Evolutionary conservation across 2,797 vertebrate species (phyloP), one percentile per base, ranked within the genome.

Genomic region (Malurus leucopterus): DNA sequence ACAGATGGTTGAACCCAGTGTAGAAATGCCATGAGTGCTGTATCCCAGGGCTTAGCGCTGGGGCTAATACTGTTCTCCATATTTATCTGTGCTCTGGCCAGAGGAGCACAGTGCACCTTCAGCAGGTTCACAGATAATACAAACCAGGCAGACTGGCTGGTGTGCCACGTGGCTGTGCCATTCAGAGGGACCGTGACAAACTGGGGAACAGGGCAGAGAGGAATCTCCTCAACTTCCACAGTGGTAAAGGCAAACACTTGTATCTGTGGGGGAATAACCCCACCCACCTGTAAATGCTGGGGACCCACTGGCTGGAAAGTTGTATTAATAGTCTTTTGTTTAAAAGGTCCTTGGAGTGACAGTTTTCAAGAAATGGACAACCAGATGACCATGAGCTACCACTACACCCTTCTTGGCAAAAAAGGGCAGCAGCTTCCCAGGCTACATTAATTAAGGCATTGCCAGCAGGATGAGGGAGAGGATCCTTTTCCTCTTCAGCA

Each of bases 101-200:
- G 22, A 63, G 50, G 38, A 62, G 17, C 50, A 26, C 50, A 10
- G 29, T 14, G 44, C 38, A 32, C 50, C 38, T 51, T 53, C 77
- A 78, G 40, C 55, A 64, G 36, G 30, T 54, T 75, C 55, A 40
- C 32, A 32, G 50, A 9, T 1, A 11, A 13, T 6, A 50, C 36
- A 73, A 84, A 59, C 34, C 3, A 8, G 23, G 29, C 4, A 6
- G 40, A 55, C 32, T 70, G 34, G 5, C 23, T 59, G 44, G 15
- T 24, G 47, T 50, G 15, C 75, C 57, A 49, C 8, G 4, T 13
- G 8, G 6, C 18, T 46, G 19, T 75, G 68, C 40, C 8, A 4
- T 50, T 50, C 55, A 50, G 36, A 55, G 55, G 14, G 27, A 55
- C 36, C 0, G 0, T 0, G 0, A 32, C 61, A 82, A 58, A 13